Evolutionary conservation across 2,888 invertebrate genomes (phyloP).

Genomic region (Monochamus alternatus): DNA sequence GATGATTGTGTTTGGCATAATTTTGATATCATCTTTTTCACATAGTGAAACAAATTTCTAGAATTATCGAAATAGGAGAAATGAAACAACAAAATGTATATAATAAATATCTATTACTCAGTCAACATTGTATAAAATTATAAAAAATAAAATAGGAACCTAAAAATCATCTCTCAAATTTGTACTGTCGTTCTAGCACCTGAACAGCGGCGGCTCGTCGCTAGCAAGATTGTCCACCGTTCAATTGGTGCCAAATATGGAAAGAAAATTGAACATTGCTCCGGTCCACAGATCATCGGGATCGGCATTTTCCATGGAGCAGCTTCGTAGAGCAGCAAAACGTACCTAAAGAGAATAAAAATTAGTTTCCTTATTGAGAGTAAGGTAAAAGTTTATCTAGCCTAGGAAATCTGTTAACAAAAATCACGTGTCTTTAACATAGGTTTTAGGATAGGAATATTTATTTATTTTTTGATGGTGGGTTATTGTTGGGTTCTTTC

Average conservation of each 20-base stretch:
- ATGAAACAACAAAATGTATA: neutral
- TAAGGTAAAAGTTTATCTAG: neutral
- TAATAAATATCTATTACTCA: neutral
- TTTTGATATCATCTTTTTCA: too few relatives aligned
- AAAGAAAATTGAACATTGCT: conserved; percentile 36
- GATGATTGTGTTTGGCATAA: too few relatives aligned
- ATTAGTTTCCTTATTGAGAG: conserved; percentile 12
- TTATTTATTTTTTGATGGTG: conserved; percentile 13
- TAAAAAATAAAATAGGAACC: neutral
- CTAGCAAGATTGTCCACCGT: conserved; percentile 54
- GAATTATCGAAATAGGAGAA: too few relatives aligned
- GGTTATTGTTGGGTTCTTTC: neutral
- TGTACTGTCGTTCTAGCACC: conserved; percentile 40
- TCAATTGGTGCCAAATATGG: conserved; percentile 52
- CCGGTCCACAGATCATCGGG: conserved; percentile 49
- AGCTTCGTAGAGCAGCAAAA: conserved; percentile 41
- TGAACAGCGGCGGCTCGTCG: conserved; percentile 37
- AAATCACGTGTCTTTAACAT: conserved; percentile 17
- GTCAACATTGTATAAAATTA: neutral
- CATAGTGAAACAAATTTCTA: too few relatives aligned
- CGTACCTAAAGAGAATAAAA: conserved; percentile 26
- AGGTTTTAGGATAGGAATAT: neutral
- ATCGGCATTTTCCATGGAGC: conserved; percentile 51
- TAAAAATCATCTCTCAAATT: conserved; percentile 2
- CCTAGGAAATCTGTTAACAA: neutral